These are phyloP conservation scores for Sminthurinus aureus DNA, from an alignment of 2,888 invertebrate genomes.

Conservation along the genomic window DNA sequence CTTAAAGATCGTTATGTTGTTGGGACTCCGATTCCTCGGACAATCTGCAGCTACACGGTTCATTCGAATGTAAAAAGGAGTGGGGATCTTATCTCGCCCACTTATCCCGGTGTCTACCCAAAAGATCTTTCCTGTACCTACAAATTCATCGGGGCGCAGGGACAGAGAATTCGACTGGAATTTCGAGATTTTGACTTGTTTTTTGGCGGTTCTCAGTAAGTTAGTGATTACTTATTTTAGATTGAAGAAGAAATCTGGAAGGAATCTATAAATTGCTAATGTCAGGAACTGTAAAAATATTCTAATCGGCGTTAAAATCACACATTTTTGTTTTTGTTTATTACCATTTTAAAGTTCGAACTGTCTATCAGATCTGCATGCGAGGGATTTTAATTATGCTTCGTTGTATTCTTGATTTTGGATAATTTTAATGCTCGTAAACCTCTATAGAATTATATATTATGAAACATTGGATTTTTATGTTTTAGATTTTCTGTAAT, in stretches of 20 bases:
- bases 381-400: too few species aligned
- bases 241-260: not conserved
- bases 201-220: slow-evolving; percentile 98
- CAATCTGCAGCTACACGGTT: slow-evolving; percentile 76
- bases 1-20: slow-evolving; percentile 79
- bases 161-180: slow-evolving; percentile 92
- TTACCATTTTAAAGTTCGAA: too few species aligned
- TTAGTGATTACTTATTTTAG: not conserved
- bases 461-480: too few species aligned
- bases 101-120: slow-evolving; percentile 99
- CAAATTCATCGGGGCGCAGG: slow-evolving; percentile 87
- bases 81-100: slow-evolving; percentile 92
- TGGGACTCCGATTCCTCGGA: slow-evolving; percentile 85
- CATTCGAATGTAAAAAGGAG: slow-evolving; percentile 61
- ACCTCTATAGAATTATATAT: too few species aligned
- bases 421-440: too few species aligned
- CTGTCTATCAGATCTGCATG: too few species aligned
- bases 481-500: too few species aligned
- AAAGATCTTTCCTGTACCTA: slow-evolving; percentile 94
- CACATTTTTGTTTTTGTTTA: too few species aligned
- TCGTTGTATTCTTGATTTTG: too few species aligned
- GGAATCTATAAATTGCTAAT: too few species aligned
- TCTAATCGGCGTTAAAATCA: too few species aligned
- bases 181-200: slow-evolving; percentile 98
- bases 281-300: too few species aligned